A percentile compares a stretch with the other conserved stretches of the same genome.
Conservation (phyloP, 30 jellyfish, hydroid and myxozoan species). For the Catostylus mosaicus region DNA sequence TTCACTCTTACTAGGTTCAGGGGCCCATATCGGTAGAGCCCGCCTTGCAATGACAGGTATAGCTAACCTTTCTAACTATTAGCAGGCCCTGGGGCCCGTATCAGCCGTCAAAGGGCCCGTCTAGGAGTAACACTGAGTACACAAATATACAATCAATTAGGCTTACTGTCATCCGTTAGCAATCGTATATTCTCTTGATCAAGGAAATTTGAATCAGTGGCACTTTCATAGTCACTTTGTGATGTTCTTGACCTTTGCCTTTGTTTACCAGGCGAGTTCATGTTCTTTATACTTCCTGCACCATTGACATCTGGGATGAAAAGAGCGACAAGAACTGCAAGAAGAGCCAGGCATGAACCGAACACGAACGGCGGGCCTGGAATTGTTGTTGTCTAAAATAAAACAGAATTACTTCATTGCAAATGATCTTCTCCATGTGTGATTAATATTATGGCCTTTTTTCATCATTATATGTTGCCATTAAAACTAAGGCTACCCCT, state of each 20-base stretch:
- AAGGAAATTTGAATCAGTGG: slow-evolving; percentile 34
- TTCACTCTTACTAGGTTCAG: too few relatives aligned
- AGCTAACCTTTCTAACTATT: background rate
- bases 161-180: slow-evolving; percentile 23
- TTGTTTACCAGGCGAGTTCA: slow-evolving; percentile 41
- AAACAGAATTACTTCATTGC: too few relatives aligned
- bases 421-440: too few relatives aligned
- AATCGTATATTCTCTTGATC: slow-evolving; percentile 37
- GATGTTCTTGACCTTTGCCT: slow-evolving; percentile 57
- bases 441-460: too few relatives aligned
- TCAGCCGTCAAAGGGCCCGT: background rate
- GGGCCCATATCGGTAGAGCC: too few relatives aligned
- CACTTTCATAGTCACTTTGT: slow-evolving; percentile 66
- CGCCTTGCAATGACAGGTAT: too few relatives aligned
- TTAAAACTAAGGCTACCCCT: too few relatives aligned
- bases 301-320: slow-evolving; percentile 83
- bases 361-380: slow-evolving; percentile 99
- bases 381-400: slow-evolving; percentile 72
- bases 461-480: too few relatives aligned
- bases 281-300: slow-evolving; percentile 5
- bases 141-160: background rate
- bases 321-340: slow-evolving; percentile 89
- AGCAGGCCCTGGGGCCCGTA: background rate
- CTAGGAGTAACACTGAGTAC: background rate
- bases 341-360: slow-evolving; percentile 94